phyloP scores from a whole-genome alignment of 2,797 vertebrate species.

The Vultur gryphus region DNA sequence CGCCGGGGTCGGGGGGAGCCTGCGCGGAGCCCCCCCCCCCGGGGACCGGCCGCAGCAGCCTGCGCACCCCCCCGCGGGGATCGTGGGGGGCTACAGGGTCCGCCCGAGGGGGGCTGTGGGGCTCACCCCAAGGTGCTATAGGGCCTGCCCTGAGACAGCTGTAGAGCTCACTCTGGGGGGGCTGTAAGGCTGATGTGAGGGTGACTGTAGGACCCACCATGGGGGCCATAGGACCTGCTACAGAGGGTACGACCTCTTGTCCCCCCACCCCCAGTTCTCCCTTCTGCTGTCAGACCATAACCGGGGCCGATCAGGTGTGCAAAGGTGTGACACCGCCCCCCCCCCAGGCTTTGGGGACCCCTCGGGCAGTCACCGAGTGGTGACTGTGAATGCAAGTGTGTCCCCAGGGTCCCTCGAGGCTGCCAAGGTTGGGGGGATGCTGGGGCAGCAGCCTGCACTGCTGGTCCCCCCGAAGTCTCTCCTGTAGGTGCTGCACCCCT shows the following conservation, averaged over 20 bases:
- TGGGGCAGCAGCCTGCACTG: neutral
- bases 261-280: neutral
- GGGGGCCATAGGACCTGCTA: neutral
- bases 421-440: neutral
- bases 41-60: neutral
- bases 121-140: accelerated
- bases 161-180: neutral
- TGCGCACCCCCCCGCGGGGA: neutral
- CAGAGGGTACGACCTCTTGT: neutral
- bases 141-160: neutral
- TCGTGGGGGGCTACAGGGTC: neutral
- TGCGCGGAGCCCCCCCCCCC: neutral
- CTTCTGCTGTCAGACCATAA: accelerated
- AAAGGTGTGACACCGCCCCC: neutral
- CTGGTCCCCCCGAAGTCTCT: accelerated
- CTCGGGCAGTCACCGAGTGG: accelerated
- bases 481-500: neutral
- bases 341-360: neutral
- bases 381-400: neutral
- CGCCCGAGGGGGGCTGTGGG: neutral
- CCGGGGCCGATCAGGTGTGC: neutral
- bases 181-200: neutral
- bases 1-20: neutral
- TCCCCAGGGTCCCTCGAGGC: neutral
- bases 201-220: neutral